Base-by-base conservation (phyloP, 23 tunicate species). In the Aplidium turbinatum region DNA sequence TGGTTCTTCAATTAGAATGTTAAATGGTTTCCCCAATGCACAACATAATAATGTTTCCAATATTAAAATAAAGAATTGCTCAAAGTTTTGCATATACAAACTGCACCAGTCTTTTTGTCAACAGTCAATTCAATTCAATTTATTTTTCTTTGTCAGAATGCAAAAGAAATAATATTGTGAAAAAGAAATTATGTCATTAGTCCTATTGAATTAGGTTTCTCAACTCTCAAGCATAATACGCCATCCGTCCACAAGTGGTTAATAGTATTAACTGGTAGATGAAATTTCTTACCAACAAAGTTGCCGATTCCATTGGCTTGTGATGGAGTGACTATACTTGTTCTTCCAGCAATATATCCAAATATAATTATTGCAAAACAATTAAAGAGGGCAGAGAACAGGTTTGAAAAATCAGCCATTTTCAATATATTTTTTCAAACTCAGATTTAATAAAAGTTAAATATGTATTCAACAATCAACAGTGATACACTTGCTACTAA, bases 331-430 rank as follows among this genome's bases (percentile, higher is more conserved):
- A 91, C 53, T 31, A 84, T 25, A 40, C 74, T 84, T 20, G 79
- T 35, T 57, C 97, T 63, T 20, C 97, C 97, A 19, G 87, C 72
- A n/a, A 61, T 33, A 84, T 91, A 91, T 18, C 97, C 97, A 67
- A 66, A 91, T 0, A 91, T 30, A 35, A 91, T 91, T 33, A 91
- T 73, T 29, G 74, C 21, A 77, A 91, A 91, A 66, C 97, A 91
- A 39, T 79, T 78, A 21, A 91, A 75, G 9, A 91, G 40, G 22
- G 89, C 97, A 63, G 78, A 58, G 48, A 91, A 91, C 47, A 91
- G 50, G n/a, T 79, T 75, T 16, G 61, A 55, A 45, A 80, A 58
- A 3, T 64, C 38, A n/a, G n/a, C n/a, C n/a, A n/a, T n/a, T n/a
- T n/a, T n/a, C n/a, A n/a, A n/a, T n/a, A n/a, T n/a, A n/a, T n/a